phyloP scores from a whole-genome alignment of 2,113 vertebrate genomes.

The Mixornis gularis region DNA sequence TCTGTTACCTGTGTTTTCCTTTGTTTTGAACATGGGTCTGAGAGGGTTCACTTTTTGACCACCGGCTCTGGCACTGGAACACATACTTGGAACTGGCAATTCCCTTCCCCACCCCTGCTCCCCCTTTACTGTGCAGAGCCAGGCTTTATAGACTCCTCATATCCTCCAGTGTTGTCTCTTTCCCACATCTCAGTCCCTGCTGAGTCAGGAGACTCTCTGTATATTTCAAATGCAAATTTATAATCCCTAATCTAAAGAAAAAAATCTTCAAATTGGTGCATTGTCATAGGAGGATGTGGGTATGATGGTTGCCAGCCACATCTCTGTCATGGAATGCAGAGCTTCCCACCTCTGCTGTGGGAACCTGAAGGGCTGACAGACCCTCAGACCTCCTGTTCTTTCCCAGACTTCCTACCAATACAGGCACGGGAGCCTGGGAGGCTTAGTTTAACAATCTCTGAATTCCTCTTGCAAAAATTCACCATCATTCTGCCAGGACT shows the following conservation, averaged over 20 bases:
- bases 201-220: not conserved
- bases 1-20: not conserved
- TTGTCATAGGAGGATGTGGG: not conserved
- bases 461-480: not conserved
- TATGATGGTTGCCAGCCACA: not conserved
- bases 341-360: not conserved
- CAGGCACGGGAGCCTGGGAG: not conserved
- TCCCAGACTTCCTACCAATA: not conserved
- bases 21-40: not conserved
- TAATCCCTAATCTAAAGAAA: not conserved
- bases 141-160: not conserved
- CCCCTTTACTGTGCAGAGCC: not conserved
- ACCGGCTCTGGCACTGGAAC: not conserved
- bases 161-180: not conserved
- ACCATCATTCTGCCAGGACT: not conserved
- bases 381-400: not conserved
- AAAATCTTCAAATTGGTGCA: not conserved
- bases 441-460: not conserved
- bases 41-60: not conserved
- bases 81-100: not conserved
- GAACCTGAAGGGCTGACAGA: not conserved
- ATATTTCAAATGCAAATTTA: not conserved
- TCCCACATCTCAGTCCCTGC: not conserved
- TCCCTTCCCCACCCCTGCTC: too few species aligned
- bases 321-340: not conserved